Evolutionary conservation across 2,888 invertebrate genomes (phyloP).

Genomic region (Panzeria rudis): DNA sequence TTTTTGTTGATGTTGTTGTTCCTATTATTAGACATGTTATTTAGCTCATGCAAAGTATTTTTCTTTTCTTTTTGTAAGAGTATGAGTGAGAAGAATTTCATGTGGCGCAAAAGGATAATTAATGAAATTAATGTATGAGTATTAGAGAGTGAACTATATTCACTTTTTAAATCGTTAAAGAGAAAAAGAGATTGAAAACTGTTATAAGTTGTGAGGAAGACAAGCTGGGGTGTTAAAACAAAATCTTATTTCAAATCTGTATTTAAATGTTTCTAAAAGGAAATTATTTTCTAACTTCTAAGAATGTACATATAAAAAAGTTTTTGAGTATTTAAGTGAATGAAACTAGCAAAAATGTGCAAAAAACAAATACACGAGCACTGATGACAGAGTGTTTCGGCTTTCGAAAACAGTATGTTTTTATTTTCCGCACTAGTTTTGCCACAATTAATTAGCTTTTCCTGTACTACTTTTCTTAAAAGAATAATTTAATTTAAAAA

Average conservation of each 20-base stretch:
- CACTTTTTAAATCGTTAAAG: neutral
- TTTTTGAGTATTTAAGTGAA: neutral
- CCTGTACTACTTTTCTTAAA: no score
- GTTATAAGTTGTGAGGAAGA: neutral
- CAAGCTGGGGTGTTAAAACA: neutral
- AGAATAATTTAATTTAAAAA: no score
- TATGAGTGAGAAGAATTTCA: conserved; percentile 37
- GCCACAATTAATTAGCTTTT: no score
- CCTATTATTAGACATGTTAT: conserved; percentile 50
- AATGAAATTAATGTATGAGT: conserved; percentile 74
- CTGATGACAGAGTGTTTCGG: no score
- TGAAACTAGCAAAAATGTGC: neutral
- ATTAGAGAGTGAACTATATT: conserved; percentile 48
- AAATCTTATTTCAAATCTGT: conserved; percentile 28
- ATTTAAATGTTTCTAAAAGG: conserved; percentile 18
- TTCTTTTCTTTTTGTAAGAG: neutral
- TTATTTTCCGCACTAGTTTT: no score
- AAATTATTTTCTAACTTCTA: neutral
- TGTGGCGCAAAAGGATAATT: conserved; percentile 74
- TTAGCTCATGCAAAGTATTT: conserved; percentile 42
- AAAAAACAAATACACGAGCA: no score
- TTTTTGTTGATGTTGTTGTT: conserved; percentile 46
- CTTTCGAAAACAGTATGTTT: no score
- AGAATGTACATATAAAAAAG: neutral
- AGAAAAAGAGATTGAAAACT: neutral